Percentiles rank a stretch among this genome's conserved stretches.
Conservation (phyloP, 2,113 vertebrate species). For the Lamprotornis superbus region DNA sequence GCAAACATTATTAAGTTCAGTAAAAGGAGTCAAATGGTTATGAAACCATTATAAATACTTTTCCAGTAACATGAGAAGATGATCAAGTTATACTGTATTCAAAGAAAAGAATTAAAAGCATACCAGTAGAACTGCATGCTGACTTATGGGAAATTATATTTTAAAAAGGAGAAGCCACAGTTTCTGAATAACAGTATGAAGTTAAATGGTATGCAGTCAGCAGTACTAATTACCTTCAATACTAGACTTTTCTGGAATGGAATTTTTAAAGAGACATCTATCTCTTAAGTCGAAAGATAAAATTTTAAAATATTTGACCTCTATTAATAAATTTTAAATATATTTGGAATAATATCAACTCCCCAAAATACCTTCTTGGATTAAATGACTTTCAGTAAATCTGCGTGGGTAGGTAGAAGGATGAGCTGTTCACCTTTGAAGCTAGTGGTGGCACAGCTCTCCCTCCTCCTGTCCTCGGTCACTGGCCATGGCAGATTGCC, state of each 20-base stretch:
- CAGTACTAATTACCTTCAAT: neutral
- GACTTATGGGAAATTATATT: neutral
- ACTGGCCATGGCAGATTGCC: neutral
- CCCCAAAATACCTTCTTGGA: neutral
- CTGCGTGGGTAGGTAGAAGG: neutral
- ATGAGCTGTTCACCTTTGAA: neutral
- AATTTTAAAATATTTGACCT: neutral
- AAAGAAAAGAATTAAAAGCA: neutral
- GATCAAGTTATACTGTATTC: neutral
- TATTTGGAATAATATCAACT: neutral
- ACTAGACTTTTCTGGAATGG: neutral
- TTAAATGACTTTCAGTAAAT: neutral
- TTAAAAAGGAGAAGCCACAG: neutral
- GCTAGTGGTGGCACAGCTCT: neutral
- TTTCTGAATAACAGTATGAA: neutral
- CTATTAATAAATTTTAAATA: neutral
- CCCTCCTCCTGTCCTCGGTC: neutral
- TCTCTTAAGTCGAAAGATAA: neutral
- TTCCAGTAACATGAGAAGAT: neutral
- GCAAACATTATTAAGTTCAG: neutral
- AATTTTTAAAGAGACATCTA: neutral
- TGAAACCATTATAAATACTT: constrained; percentile 7
- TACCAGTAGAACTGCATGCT: neutral
- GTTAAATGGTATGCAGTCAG: neutral
- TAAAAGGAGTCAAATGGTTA: neutral